Base-by-base conservation (phyloP, 2,888 invertebrate genomes). In the Exephanes ischioxanthus region DNA sequence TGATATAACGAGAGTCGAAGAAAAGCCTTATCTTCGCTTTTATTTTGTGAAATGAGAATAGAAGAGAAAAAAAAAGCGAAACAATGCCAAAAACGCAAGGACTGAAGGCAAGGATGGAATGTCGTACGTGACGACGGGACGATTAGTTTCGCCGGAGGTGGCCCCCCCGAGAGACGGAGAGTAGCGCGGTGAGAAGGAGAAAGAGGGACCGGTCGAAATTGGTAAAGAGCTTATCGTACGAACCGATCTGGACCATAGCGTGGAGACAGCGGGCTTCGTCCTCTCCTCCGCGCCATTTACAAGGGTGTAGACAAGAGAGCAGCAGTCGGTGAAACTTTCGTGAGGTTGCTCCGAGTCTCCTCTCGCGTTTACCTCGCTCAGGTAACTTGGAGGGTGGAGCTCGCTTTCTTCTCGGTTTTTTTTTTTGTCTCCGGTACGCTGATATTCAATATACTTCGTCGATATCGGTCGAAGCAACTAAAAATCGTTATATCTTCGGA, bases 131-230 rank as follows among this genome's bases (percentile, higher is more conserved):
- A 89, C 88, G 86, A 89, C 86, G 89, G 86, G 75, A 80, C 86
- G 87, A 90, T 90, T 90, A 90, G 90, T 89, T 88, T 88, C 90
- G 86, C 89, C 67, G 88, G 85, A 89, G 89, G 90, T 89, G 89
- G 88, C 88, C 88, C 79, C 19, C 45, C 51, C 19, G 63, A 33
- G 63, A 58, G 55, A 68, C 53, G 83, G 63, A 22, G 63, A 58
- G 45, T 58, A 63, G 83, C 68, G 82, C 37, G 53, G 83, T 83
- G 67, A 58, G 66, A 48, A 70, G 22, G 61, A 61, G 71, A 81
- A 45, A 87, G 85, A 87, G 89, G 84, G 75, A 83, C 71, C 78
- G 83, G 76, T 85, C 77, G 80, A 85, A 85, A 85, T 85, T 85
- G 85, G 85, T 85, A 76, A 82, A 85, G 85, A 82, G 77, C 85